A percentile compares a stretch with the other conserved stretches of the same genome.
Evolutionary conservation across 2,888 invertebrate genomes (phyloP).

Genomic region (Drosophila robusta): DNA sequence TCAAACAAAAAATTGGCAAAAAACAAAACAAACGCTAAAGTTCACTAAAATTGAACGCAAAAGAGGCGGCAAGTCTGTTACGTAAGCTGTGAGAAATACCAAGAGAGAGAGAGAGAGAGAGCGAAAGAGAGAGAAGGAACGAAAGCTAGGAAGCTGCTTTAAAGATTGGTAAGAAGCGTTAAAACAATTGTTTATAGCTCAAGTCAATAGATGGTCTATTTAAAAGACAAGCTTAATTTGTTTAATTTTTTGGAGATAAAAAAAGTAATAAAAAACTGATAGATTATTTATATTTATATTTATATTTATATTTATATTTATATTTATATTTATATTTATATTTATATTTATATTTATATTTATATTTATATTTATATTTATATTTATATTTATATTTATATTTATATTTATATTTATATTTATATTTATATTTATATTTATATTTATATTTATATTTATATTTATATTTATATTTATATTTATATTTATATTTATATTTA

Average conservation of each 20-base stretch:
- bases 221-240: neutral
- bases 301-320: neutral
- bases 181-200: neutral
- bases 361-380: no score
- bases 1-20: slow-evolving; percentile 47
- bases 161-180: slow-evolving; percentile 44
- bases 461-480: no score
- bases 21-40: slow-evolving; percentile 3
- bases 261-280: no score
- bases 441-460: no score
- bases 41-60: slow-evolving; percentile 19
- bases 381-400: no score
- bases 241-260: no score
- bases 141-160: slow-evolving; percentile 7
- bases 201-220: neutral
- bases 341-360: no score
- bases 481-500: no score
- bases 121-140: neutral
- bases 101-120: slow-evolving; percentile 6
- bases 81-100: slow-evolving; percentile 29
- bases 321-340: no score
- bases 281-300: no score
- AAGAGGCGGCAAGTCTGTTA: slow-evolving; percentile 25
- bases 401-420: no score
- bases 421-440: no score